Base-by-base conservation (phyloP, 2,888 invertebrate species). In the Prosapia bicincta region DNA sequence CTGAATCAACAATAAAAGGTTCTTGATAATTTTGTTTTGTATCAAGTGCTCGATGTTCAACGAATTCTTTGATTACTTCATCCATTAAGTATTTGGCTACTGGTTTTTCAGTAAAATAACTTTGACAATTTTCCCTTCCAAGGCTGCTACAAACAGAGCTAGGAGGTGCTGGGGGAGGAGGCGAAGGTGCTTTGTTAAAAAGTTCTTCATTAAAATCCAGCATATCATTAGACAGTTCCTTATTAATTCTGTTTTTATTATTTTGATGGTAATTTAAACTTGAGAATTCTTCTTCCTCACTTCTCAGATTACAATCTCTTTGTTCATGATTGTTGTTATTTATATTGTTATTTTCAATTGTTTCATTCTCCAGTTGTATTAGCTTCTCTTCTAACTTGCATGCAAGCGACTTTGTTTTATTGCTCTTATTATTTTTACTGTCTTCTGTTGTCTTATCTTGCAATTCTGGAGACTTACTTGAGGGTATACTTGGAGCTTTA, bases 41-140 rank as follows among this genome's bases (percentile, higher is more conserved):
- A 77, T 78, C 72, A 72, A 75, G 23, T 7, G 24, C 74, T 43
- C 66, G 69, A 67, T 32, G 69, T 15, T 66, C 83, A 0, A 84
- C 84, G 81, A 86, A 83, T 78, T 86, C 86, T 28, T 85, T 84
- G 72, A 86, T 86, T 6, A 86, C 86, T 0, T 85, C 85, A 75
- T 86, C 86, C 86, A 86, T 86, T 23, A 86, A 84, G 13, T 83
- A 83, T 78, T 85, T 85, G 0, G 85, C 83, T 0, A 79, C 75
- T 23, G 79, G 79, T 67, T 75, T 73, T 43, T 71, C 66, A 32
- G 15, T 28, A 20, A 30, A 26, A 23, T 73, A 38, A 13, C 20
- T 20, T 23, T 69, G 28, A 26, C 69, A n/a, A 13, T 66, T 69
- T 25, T 25, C 38, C n/a, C 72, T 73, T 25, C 66, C 69, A 2